phyloP scores from a whole-genome alignment of 2,113 vertebrate species.

The Eupsittula cactorum region DNA sequence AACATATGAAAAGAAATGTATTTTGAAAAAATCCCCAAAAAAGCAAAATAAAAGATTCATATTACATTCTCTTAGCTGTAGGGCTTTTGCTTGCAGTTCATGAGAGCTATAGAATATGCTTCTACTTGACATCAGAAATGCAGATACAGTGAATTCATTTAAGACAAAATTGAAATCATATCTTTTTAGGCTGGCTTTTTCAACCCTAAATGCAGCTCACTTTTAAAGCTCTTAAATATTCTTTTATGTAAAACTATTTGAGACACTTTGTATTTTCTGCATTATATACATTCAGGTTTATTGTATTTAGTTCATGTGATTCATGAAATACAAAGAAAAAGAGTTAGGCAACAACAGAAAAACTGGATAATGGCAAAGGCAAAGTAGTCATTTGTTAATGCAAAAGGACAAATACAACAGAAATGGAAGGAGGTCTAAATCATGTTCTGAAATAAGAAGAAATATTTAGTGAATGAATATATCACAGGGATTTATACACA shows the following conservation, averaged over 20 bases:
- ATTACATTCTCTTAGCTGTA: constrained; percentile 60
- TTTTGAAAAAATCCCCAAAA: not conserved
- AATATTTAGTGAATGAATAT: not conserved
- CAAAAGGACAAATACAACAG: not conserved
- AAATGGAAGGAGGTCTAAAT: not conserved
- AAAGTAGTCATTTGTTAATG: not conserved
- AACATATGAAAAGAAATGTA: not conserved
- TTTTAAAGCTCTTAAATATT: constrained; percentile 67
- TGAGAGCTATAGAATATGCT: constrained; percentile 40
- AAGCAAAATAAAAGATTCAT: constrained; percentile 51
- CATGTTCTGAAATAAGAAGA: not conserved
- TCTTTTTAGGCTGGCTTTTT: constrained; percentile 64
- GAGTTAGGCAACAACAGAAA: not conserved
- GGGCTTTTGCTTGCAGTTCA: constrained; percentile 63
- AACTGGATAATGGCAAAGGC: constrained; percentile 8
- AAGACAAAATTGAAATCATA: constrained; percentile 66
- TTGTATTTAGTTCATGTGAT: constrained; percentile 13
- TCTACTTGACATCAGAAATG: constrained; percentile 73
- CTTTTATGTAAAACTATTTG: constrained; percentile 66
- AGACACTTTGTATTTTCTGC: constrained; percentile 59
- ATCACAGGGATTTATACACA: not conserved
- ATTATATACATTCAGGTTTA: constrained; percentile 40
- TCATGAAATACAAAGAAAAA: not conserved
- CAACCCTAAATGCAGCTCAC: constrained; percentile 64
- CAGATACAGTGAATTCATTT: constrained; percentile 73